Base-by-base conservation (phyloP, 2,888 invertebrate species). In the Plemyria rubiginata region DNA sequence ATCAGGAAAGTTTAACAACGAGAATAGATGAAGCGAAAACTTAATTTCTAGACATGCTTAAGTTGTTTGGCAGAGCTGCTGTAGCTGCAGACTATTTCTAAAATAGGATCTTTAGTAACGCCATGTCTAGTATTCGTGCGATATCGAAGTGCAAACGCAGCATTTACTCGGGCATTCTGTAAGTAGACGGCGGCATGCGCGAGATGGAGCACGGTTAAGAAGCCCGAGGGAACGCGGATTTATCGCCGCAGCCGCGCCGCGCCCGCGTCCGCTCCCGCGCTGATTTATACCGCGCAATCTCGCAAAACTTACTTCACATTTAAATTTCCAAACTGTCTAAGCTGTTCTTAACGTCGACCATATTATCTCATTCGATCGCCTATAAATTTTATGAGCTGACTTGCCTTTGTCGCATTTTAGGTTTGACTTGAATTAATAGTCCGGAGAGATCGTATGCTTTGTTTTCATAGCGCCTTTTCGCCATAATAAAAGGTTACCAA, bases 271-370 rank as follows among this genome's bases (percentile, higher is more conserved):
- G 77, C 75, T 79, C 83, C 70, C 80, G 81, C 85, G 84, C 92
- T 92, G 92, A 93, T 92, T 92, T 92, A 92, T 92, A 84, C 88
- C 82, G 88, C 87, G 85, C 90, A 92, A 92, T 92, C 92, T 92
- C 88, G 88, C 92, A 92, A 92, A 92, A 92, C 92, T 92, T 92
- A 92, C 92, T 92, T 92, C 92, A 92, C 92, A 92, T 92, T 92
- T 92, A 92, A 92, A 92, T 92, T 92, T 92, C 80, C 92, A 84
- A 92, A 92, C 92, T 92, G 92, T 92, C 92, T 92, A 92, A 92
- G 91, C 91, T 89, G 87, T 85, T 90, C 90, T 91, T 92, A 90
- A 92, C 88, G 89, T 88, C 89, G 86, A 89, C 92, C 89, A 92
- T 92, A 92, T 92, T 92, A 92, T 92, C 92, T 92, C 90, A 90